phyloP scores from a whole-genome alignment of 2,113 vertebrate genomes.

The Cichladusa arquata region DNA sequence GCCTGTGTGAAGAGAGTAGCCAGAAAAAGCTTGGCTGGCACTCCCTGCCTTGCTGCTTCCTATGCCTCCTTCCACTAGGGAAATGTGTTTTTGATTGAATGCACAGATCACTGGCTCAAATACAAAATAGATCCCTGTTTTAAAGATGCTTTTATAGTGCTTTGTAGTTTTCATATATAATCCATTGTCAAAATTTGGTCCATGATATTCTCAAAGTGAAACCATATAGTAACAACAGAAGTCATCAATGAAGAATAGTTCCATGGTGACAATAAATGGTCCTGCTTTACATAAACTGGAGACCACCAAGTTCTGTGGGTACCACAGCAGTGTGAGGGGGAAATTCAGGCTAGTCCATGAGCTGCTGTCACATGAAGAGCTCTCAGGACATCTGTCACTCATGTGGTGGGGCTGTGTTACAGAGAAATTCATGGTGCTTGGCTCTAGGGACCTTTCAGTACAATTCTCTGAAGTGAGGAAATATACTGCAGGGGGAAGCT shows the following conservation, averaged over 20 bases:
- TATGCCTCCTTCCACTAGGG: background rate
- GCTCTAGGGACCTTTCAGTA: background rate
- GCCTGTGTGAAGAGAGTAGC: background rate
- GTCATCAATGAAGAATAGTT: rapidly evolving
- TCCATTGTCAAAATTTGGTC: background rate
- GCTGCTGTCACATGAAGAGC: background rate
- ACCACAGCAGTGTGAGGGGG: rapidly evolving
- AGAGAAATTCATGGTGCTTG: rapidly evolving
- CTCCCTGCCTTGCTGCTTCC: background rate
- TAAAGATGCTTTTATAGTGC: background rate
- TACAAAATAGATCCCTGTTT: background rate
- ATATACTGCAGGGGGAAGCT: background rate
- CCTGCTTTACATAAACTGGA: background rate
- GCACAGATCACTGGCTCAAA: background rate
- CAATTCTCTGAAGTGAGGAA: background rate
- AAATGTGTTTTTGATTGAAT: background rate
- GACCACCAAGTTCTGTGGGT: background rate
- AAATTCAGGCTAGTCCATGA: background rate
- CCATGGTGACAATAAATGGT: background rate
- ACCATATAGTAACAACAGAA: background rate
- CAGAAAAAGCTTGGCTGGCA: background rate
- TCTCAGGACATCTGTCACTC: background rate
- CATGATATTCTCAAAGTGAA: background rate
- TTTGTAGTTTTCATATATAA: background rate
- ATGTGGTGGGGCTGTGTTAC: background rate